Evolutionary conservation across 2,888 invertebrate species (phyloP).

Genomic region (Drosophila mercatorum): DNA sequence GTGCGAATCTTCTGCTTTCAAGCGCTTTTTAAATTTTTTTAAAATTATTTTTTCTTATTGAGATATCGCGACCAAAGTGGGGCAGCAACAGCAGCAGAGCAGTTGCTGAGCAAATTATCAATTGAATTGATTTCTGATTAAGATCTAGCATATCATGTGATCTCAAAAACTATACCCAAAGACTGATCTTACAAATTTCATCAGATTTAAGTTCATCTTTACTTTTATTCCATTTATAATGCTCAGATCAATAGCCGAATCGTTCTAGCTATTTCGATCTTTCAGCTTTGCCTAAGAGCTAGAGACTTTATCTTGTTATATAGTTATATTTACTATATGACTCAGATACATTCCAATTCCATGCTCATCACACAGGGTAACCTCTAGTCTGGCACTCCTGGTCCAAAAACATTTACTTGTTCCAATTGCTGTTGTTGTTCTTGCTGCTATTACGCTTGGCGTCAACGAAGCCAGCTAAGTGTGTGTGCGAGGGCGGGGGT

Average conservation of each 20-base stretch:
- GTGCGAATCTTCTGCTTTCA: background rate
- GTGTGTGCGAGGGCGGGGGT: conserved; percentile 12
- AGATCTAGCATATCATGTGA: background rate
- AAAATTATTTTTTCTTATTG: background rate
- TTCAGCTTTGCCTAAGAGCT: background rate
- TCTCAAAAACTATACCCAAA: background rate
- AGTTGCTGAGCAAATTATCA: background rate
- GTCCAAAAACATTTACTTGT: background rate
- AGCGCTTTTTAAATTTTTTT: background rate
- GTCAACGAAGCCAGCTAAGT: conserved; percentile 67
- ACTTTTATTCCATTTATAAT: background rate
- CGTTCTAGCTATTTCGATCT: background rate
- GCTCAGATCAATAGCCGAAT: background rate
- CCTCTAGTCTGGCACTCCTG: background rate
- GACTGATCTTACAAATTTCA: too few species aligned
- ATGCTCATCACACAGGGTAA: background rate
- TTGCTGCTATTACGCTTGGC: conserved; percentile 50
- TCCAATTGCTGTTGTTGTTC: conserved; percentile 8
- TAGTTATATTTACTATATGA: too few species aligned
- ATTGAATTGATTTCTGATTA: background rate
- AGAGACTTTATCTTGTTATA: background rate
- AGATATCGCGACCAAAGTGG: background rate
- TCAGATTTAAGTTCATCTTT: background rate
- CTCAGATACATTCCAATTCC: too few species aligned
- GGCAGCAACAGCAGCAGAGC: background rate